Percentiles rank a stretch among this genome's conserved stretches.
These are phyloP conservation scores for Aptenodytes patagonicus DNA, from an alignment of 2,113 vertebrate species.

Conservation along the genomic window DNA sequence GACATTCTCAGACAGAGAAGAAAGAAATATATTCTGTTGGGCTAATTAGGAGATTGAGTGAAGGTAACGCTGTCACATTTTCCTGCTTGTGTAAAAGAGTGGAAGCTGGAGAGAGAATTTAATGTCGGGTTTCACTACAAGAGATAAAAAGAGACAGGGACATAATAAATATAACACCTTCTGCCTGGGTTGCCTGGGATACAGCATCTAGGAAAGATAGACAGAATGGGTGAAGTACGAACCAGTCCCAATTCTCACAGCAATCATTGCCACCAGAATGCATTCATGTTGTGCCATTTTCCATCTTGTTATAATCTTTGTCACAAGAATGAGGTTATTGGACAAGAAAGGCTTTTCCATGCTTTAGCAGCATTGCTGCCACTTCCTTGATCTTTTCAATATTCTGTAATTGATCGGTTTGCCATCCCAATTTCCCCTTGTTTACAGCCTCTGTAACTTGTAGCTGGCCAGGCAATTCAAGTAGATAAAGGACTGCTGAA, in stretches of 20 bases:
- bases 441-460: not conserved
- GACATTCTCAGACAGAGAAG: not conserved
- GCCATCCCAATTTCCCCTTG: slow-evolving; percentile 1
- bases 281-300: slow-evolving; percentile 38
- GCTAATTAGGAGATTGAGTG: not conserved
- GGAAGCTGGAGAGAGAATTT: not conserved
- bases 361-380: not conserved
- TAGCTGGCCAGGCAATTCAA: not conserved
- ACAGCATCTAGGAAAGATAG: slow-evolving; percentile 1
- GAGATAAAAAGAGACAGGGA: not conserved
- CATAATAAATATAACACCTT: slow-evolving; percentile 28
- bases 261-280: slow-evolving; percentile 23
- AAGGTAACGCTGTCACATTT: not conserved
- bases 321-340: not conserved
- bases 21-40: not conserved
- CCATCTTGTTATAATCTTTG: slow-evolving; percentile 27
- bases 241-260: slow-evolving; percentile 47
- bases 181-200: slow-evolving; percentile 22
- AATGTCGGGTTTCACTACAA: not conserved
- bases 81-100: not conserved
- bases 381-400: slow-evolving; percentile 29
- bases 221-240: not conserved
- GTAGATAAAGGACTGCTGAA: not conserved
- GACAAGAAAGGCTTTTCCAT: not conserved
- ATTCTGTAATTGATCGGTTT: slow-evolving; percentile 21